Percentiles rank a stretch among this genome's conserved stretches.
Conservation (phyloP, 2,113 vertebrate species). For the Aspidoscelis tigris region DNA sequence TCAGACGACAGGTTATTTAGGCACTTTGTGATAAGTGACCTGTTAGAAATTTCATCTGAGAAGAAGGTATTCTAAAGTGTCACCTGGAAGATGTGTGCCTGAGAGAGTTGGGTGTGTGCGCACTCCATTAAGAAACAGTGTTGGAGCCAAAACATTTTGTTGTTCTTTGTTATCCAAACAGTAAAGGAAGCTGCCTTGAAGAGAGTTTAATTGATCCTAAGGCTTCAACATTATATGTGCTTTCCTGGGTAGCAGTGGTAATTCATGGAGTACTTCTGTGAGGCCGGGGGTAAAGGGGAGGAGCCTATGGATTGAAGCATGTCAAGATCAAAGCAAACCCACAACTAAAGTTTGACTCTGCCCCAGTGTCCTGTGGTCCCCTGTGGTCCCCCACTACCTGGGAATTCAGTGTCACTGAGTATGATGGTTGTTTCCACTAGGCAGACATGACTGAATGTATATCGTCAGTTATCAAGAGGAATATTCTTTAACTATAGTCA, state of each 20-base stretch:
- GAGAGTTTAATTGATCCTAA: not conserved
- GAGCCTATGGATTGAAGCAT: no score
- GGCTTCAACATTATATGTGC: not conserved
- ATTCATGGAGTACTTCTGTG: no score
- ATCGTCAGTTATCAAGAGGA: no score
- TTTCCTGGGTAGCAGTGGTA: not conserved
- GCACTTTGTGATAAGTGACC: constrained; percentile 76
- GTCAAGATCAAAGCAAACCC: no score
- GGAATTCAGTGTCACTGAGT: no score
- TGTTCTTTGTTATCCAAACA: constrained; percentile 73
- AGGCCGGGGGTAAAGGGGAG: no score
- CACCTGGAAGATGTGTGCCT: constrained; percentile 68
- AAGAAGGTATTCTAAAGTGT: constrained; percentile 78
- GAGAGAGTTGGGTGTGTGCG: not conserved
- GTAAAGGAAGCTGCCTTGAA: not conserved
- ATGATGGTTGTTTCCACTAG: no score
- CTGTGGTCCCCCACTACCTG: no score
- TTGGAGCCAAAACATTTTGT: constrained; percentile 65
- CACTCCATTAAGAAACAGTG: constrained; percentile 33
- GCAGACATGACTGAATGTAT: no score
- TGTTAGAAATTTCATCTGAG: constrained; percentile 73
- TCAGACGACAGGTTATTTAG: constrained; percentile 77
- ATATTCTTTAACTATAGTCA: no score
- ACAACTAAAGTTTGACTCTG: no score
- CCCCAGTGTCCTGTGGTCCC: no score